Percentiles rank a stretch among this genome's conserved stretches.
Evolutionary conservation across 2,888 invertebrate genomes (phyloP).

Genomic region (Shargacucullia verbasci): DNA sequence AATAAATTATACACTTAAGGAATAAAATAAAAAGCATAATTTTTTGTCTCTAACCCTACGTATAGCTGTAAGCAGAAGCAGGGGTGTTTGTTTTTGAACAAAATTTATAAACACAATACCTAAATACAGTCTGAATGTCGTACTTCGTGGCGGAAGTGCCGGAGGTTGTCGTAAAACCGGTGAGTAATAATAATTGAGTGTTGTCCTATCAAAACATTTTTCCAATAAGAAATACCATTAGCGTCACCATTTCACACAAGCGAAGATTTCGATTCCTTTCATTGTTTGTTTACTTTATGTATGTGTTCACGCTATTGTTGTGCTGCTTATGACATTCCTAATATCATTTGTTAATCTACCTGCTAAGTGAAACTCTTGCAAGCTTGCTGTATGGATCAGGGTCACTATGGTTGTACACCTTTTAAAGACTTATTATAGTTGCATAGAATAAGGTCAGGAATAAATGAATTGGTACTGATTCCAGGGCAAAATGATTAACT

Average conservation of each 20-base stretch:
- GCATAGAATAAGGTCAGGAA: too few species aligned
- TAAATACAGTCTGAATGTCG: slow-evolving; percentile 45
- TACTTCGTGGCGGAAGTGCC: slow-evolving; percentile 53
- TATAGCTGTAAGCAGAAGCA: background rate
- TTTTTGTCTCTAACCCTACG: background rate
- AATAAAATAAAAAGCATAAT: too few species aligned
- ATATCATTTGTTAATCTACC: too few species aligned
- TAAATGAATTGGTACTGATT: slow-evolving; percentile 1
- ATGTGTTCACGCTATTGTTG: background rate
- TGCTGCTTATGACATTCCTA: background rate
- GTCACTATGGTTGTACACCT: too few species aligned
- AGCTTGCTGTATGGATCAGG: too few species aligned
- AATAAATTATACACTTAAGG: background rate
- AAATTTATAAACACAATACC: slow-evolving; percentile 8
- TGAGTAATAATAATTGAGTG: slow-evolving; percentile 39
- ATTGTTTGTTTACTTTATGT: background rate
- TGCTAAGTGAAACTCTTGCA: too few species aligned
- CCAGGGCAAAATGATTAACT: slow-evolving; percentile 47
- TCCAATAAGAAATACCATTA: background rate
- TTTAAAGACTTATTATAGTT: too few species aligned
- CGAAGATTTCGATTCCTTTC: background rate
- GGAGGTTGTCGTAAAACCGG: slow-evolving; percentile 61
- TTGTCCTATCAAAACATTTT: background rate
- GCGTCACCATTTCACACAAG: background rate
- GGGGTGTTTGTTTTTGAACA: slow-evolving; percentile 7